Base-by-base conservation (phyloP, 1,140 invertebrate genomes). In the Philopotamus ludificatus region DNA sequence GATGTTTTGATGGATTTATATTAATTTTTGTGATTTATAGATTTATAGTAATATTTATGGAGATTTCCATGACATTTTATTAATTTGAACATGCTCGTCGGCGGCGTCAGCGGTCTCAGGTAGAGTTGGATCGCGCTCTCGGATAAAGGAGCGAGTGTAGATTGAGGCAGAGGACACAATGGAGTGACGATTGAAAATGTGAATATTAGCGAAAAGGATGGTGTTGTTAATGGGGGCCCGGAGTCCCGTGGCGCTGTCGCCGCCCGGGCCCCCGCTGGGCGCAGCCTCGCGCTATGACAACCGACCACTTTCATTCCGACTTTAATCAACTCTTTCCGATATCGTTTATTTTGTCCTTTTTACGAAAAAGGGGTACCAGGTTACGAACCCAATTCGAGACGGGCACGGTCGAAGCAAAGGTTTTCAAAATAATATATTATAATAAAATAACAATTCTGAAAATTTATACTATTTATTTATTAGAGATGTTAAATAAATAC, bases 291-390 rank as follows among this genome's bases (percentile, higher is more conserved):
- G 28, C 58, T 62, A 61, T 55, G 51, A 66, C 65, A 66, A 44
- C 15, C 51, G 65, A 57, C 65, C 66, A 63, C 66, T 65, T 65
- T 68, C 63, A 64, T 68, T 63, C 63, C 65, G 61, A 63, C 66
- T 65, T 65, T 68, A 68, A 68, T 68, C 67, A 68, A 65, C 62
- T 68, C 67, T 61, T 65, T 61, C 57, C 20, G 64, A 51, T 51
- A 61, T 39, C 22, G 26, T n/a, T 54, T 23, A 7, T 57, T 8
- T 44, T 18, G 28, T 54, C 50, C 63, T 63, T 42, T 67, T 54
- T 66, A 25, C 47, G 3, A 9, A 23, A 58, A 66, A 63, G 55
- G 25, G 65, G 59, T 42, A 67, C 25, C 60, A 34, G 39, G 53
- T 53, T 44, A 42, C 42, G 22, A 23, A 41, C 18, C 22, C 18